Conservation (phyloP, 1,140 invertebrate species). For the Pseudomyrmex dendroicus region DNA sequence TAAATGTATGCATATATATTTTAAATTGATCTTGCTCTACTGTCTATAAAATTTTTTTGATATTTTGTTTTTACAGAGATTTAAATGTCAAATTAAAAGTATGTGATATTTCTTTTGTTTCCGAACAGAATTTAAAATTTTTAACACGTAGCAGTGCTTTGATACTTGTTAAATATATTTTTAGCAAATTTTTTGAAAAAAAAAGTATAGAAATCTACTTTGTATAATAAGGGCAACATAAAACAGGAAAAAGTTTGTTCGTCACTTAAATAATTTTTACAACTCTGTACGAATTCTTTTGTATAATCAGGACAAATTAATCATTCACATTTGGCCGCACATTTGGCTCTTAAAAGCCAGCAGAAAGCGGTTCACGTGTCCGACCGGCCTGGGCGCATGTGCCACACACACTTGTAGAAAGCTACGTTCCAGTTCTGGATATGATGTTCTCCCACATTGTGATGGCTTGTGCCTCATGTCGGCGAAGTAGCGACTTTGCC, state of each 20-base stretch:
- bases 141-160: background rate
- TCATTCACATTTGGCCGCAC: background rate
- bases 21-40: too few species aligned
- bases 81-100: too few species aligned
- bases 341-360: background rate
- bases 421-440: slow-evolving; percentile 8
- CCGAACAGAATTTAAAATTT: background rate
- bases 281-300: background rate
- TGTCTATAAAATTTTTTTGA: too few species aligned
- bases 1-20: too few species aligned
- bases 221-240: background rate
- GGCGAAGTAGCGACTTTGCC: background rate
- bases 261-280: background rate
- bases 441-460: background rate
- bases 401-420: slow-evolving; percentile 9
- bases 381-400: slow-evolving; percentile 46
- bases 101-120: too few species aligned
- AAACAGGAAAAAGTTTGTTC: background rate
- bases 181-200: background rate
- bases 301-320: background rate
- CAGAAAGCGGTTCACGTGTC: background rate
- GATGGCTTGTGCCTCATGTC: slow-evolving; percentile 6
- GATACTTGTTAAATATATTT: background rate
- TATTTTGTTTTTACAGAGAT: too few species aligned
- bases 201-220: background rate